Evolutionary conservation across 2,797 vertebrate species (phyloP), one percentile per base, ranked within the genome.

Genomic region (Lepidocolaptes lacrymiger): DNA sequence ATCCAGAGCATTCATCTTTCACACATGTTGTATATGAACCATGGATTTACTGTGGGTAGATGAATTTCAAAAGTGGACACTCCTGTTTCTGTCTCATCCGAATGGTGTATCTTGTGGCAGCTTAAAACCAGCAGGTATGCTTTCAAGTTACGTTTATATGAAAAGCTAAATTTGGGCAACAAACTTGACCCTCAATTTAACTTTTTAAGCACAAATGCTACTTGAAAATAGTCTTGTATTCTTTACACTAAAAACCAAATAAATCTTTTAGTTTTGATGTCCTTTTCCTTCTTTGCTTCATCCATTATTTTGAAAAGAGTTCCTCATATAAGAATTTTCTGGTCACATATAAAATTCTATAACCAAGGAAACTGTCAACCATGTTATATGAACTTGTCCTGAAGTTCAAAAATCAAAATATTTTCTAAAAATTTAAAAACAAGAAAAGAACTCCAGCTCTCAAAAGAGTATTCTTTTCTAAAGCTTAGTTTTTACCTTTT

Each of bases 121-220:
- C 84, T 96, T 83, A 48, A 94, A 95, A 89, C n/a, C 85, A 55
- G 41, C 71, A 93, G 83, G 94, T 34, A 64, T 67, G 71, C 27
- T 96, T 97, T 95, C 21, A 97, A 89, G 77, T 76, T 43, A 52
- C 37, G 12, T 81, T 83, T 36, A 68, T 78, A 95, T 79, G 32
- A 89, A 97, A 96, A 90, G 37, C 16, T 91, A 92, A 88, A 88
- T 81, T 82, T 74, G 73, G 69, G 93, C 79, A 71, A 63, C 10
- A 72, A 77, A 94, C 41, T 75, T 91, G 44, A 80, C 34, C 86
- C 23, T 69, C 22, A 22, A 54, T 72, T 89, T 83, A 84, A 79
- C 56, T 75, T 96, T 89, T 88, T 87, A 62, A 92, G 55, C 26
- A 85, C 18, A 93, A 91, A 85, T 61, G 18, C 7, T 83, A 75